Base-by-base conservation (phyloP, 2,888 invertebrate genomes). In the Eumacrocentrus americanus region DNA sequence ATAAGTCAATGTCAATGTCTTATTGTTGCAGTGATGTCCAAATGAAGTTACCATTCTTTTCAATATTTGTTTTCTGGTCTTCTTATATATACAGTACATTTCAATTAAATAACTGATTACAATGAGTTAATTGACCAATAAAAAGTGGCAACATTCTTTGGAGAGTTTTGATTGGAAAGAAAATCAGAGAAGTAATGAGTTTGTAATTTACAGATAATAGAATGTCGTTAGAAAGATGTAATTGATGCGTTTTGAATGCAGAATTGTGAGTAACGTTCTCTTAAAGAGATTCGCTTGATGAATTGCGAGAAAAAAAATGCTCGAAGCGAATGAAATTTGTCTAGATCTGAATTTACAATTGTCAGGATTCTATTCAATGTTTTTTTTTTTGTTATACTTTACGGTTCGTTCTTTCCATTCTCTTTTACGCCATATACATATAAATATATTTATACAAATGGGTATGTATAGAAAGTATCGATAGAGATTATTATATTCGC, bases 401-500 rank as follows among this genome's bases (percentile, higher is more conserved):
- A 23, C 58, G 46, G 18, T 44, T 20, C n/a, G n/a, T 44, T 22
- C 18, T 50, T 35, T 12, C 9, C 18, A 25, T 42, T 58, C 29
- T 38, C 50, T 42, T 42, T 42, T 23, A 35, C 42, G 66, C 56
- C 38, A 29, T 60, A 62, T 50, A 59, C 42, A 54, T 46, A 58
- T 59, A 48, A 35, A 42, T 58, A 53, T 47, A 53, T 58, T 48
- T 42, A 55, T 55, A 47, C 40, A 51, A 51, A 54, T 48, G 54
- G 25, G 61, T 59, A 61, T 55, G 55, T 52, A 46, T 60, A 56
- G 52, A 64, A 52, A 16, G 53, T 58, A 63, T 44, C 35, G 48
- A 64, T 47, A 57, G 58, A 64, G 59, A 64, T 63, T 56, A 64
- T 64, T 67, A 67, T 67, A 67, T 75, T 71, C 71, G 71, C 70